Percentiles rank a stretch among this genome's conserved stretches.
These are phyloP conservation scores for Zosterops hypoxanthus DNA, from an alignment of 2,113 vertebrate species.

Conservation along the genomic window DNA sequence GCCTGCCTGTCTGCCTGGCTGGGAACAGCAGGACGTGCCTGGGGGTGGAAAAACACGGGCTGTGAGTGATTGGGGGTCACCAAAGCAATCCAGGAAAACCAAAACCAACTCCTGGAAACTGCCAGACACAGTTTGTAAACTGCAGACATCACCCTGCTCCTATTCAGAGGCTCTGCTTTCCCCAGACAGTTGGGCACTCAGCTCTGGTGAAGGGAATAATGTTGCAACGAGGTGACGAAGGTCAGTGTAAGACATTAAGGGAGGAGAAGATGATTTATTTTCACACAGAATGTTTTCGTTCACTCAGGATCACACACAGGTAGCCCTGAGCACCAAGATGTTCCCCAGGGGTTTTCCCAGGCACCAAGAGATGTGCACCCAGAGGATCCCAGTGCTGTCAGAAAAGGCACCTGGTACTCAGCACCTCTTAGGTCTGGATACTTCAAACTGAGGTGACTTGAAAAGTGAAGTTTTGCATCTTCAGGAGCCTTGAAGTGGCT, in stretches of 20 bases:
- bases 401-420: background rate
- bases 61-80: background rate
- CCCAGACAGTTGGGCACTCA: background rate
- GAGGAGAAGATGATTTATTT: background rate
- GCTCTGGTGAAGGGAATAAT: background rate
- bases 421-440: background rate
- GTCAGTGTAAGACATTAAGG: background rate
- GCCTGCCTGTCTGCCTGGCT: background rate
- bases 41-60: background rate
- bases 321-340: background rate
- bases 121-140: background rate
- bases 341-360: background rate
- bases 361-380: background rate
- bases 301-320: background rate
- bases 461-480: background rate
- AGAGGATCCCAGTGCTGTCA: background rate
- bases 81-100: background rate
- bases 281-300: background rate
- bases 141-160: background rate
- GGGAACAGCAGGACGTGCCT: background rate
- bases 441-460: background rate
- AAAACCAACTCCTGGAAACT: background rate
- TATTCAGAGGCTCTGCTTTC: background rate
- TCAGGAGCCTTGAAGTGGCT: background rate
- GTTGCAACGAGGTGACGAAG: rapidly evolving